Conservation (phyloP, 2,113 vertebrate genomes). For the Trichomycterus rosablanca region DNA sequence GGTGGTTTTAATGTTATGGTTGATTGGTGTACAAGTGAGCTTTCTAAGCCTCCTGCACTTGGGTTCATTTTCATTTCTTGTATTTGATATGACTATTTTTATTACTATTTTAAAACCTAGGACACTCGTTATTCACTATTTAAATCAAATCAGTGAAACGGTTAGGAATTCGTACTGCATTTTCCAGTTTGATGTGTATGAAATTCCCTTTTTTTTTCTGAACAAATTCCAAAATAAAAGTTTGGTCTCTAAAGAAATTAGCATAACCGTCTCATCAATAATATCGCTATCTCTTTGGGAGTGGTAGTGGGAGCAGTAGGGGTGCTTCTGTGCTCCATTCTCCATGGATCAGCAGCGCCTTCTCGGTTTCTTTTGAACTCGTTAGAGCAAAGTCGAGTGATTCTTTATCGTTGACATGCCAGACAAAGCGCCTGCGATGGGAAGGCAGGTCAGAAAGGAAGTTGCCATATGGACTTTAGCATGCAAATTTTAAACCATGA, state of each 20-base stretch:
- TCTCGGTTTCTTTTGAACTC: constrained; percentile 96
- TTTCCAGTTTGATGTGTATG: constrained; percentile 80
- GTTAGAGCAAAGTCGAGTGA: constrained; percentile 97
- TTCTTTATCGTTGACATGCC: constrained; percentile 96
- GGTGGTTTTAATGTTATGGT: too few species aligned
- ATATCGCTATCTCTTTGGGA: constrained; percentile 91
- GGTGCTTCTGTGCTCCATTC: constrained; percentile 93
- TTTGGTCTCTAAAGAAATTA: constrained; percentile 80
- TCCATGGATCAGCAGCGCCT: constrained; percentile 92
- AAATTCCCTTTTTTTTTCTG: constrained; percentile 78
- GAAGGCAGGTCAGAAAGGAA: constrained; percentile 94
- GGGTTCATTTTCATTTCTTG: too few species aligned
- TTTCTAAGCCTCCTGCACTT: too few species aligned
- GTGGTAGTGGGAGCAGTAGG: constrained; percentile 87
- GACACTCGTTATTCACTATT: too few species aligned
- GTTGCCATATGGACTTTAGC: constrained; percentile 91
- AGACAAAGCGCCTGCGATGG: constrained; percentile 89
- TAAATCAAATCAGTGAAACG: constrained; percentile 76
- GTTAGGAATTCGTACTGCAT: constrained; percentile 77
- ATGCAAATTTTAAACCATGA: constrained; percentile 84
- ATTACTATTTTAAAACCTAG: too few species aligned
- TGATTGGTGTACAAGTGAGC: too few species aligned
- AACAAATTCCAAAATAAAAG: constrained; percentile 84
- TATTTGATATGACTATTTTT: too few species aligned
- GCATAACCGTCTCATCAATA: constrained; percentile 93